Base-by-base conservation (phyloP, 1,140 invertebrate genomes). In the Drosophila virilis region DNA sequence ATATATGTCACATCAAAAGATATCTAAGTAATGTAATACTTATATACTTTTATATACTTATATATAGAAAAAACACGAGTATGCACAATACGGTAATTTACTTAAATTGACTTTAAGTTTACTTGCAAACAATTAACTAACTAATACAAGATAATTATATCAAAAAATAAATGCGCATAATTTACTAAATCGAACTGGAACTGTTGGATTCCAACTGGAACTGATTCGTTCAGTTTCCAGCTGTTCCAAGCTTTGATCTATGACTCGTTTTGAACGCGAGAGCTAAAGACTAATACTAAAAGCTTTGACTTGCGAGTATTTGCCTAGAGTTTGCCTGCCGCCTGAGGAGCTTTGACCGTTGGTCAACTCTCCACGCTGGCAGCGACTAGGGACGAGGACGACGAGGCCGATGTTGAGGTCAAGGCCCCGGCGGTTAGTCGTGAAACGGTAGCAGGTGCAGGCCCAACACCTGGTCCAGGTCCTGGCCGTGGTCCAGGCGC, bases 251-350 rank as follows among this genome's bases (percentile, higher is more conserved):
- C 46, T 42, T 59, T 68, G 46, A 68, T 61, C 57, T 32, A 52
- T 37, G 35, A 55, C 17, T 70, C 50, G 66, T 51, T 50, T 69
- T 12, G 13, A 51, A 35, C 50, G 33, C 50, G 50, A 51, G 8
- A 51, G 28, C 32, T 40, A 64, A 64, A 40, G 58, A 79, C 72
- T 82, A 88, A 88, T 62, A 37, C 52, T 83, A 83, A 77, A 86
- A 83, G 73, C 84, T 69, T 86, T 84, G 77, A 77, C 74, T 89
- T 80, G 80, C 80, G 84, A 88, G 84, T 88, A 88, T 88, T 88
- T 88, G 58, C 65, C 80, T 76, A 88, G 68, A 68, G 64, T 62
- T 65, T 45, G 15, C 45, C 40, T 50, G 72, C 72, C 57, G 15
- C 52, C n/a, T 50, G 58, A 28, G 42, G 58, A 51, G 32, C 50